Evolutionary conservation across 2,113 vertebrate species (phyloP), one percentile per base, ranked within the genome.

Genomic region (Eidolon helvum): DNA sequence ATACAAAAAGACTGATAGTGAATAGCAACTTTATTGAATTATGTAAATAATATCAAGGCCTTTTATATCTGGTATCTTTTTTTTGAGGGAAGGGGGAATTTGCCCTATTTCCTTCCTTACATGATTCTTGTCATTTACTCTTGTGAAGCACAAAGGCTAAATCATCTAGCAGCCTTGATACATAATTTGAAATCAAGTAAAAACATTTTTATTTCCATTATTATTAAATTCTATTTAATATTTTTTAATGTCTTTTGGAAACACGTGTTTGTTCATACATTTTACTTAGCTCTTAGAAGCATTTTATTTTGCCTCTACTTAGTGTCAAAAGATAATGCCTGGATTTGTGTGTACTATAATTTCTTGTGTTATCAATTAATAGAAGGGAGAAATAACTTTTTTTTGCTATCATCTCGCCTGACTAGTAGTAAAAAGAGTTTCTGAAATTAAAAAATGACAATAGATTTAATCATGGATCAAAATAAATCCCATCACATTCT

Each of bases 401-500:
- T 7, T 28, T 43, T 97, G 35, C 8, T 28, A 4, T 21, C 82
- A 28, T 71, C 57, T 61, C 69, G 14, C 7, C 18, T 30, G 90
- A 83, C 50, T 65, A 87, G 1, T 91, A 85, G 75, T 80, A 96
- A 61, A 91, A 91, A 55, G 63, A 97, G 48, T 24, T 95, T 55
- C 5, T 77, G 72, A 87, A 93, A 24, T 90, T 10, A 95, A 95
- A 53, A 80, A 88, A 87, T 63, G 0, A 14, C 22, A 74, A 1
- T 33, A 80, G 78, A 61, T 66, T 61, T 83, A 30, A 66, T 90
- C 35, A 87, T n/a, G 19, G 33, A 89, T 92, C 92, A 79, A 75
- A 93, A 74, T 68, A 43, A 93, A 86, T 30, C 18, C 0, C 43
- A 48, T 80, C 59, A 28, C 9, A 11, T 10, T 26, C 11, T 9